phyloP scores from a whole-genome alignment of 2,797 vertebrate species.

The Sebastes wilsoni region DNA sequence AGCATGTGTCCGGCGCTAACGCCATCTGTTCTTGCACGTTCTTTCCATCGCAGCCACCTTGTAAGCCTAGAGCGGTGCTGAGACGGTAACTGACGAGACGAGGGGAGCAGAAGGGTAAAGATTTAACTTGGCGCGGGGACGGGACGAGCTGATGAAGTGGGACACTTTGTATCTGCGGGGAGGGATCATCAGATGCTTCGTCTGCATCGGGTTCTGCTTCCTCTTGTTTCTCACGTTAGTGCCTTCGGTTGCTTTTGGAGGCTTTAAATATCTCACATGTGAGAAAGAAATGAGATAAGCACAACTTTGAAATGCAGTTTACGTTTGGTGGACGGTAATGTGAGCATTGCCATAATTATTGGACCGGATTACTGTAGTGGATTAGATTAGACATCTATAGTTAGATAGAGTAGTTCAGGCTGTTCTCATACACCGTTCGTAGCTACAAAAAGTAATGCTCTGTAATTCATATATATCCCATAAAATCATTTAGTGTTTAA shows the following conservation, averaged over 20 bases:
- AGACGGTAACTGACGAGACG: conserved; percentile 42
- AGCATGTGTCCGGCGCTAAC: conserved; percentile 20
- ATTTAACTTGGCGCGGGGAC: conserved; percentile 39
- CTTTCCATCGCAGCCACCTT: conserved; percentile 46
- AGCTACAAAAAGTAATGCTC: no score
- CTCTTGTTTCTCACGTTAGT: conserved; percentile 67
- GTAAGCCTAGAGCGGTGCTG: conserved; percentile 42
- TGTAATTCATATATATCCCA: no score
- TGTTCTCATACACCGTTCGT: no score
- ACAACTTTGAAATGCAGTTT: neutral
- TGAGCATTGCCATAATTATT: neutral
- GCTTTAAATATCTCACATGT: conserved; percentile 36
- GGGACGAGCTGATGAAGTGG: conserved; percentile 53
- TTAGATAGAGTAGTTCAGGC: neutral
- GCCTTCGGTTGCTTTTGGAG: conserved; percentile 50
- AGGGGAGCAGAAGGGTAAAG: conserved; percentile 31
- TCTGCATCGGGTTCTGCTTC: conserved; percentile 59
- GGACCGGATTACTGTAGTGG: neutral
- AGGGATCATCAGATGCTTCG: conserved; percentile 27
- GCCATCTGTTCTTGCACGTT: conserved; percentile 51
- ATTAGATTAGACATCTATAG: neutral
- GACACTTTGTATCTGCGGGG: conserved; percentile 39
- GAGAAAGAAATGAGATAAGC: neutral
- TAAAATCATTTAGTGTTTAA: no score
- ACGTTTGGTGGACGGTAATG: neutral